phyloP scores from a whole-genome alignment of 2,113 vertebrate genomes.

The Danionella cerebrum region DNA sequence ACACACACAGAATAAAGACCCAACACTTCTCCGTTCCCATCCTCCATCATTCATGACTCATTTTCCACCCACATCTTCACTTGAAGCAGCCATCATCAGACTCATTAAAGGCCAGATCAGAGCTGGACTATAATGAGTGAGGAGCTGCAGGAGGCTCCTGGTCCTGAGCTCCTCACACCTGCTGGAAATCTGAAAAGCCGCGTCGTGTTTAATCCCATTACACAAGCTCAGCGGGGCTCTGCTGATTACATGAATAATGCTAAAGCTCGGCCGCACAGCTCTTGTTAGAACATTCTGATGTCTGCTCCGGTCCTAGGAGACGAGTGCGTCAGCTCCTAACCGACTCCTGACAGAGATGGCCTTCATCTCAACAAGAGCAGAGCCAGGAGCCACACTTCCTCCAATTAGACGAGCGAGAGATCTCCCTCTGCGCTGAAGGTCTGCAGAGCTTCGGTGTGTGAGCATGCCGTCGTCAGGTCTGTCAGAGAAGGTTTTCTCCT shows the following conservation, averaged over 20 bases:
- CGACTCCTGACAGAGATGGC: constrained; percentile 13
- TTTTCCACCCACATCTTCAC: neutral
- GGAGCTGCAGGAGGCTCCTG: constrained; percentile 27
- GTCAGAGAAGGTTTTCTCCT: no score
- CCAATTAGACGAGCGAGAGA: neutral
- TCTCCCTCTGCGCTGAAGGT: neutral
- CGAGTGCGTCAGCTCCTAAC: constrained; percentile 20
- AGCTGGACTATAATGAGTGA: neutral
- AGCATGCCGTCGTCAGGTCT: no score
- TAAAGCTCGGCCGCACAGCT: neutral
- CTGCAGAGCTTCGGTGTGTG: no score
- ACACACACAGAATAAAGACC: no score
- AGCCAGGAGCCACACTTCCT: neutral
- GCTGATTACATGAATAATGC: constrained; percentile 42
- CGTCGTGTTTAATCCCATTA: constrained; percentile 22
- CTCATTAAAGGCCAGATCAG: constrained; percentile 11
- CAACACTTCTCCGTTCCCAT: no score
- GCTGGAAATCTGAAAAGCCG: constrained; percentile 18
- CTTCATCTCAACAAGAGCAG: neutral
- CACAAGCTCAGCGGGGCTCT: constrained; percentile 8
- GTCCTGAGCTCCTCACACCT: constrained; percentile 33
- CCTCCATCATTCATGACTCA: neutral
- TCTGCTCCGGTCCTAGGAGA: neutral
- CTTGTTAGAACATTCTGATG: constrained; percentile 31
- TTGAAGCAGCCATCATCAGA: neutral